These are phyloP conservation scores for Quadroppia sp. DNA, from an alignment of 2,888 invertebrate species.

Conservation along the genomic window DNA sequence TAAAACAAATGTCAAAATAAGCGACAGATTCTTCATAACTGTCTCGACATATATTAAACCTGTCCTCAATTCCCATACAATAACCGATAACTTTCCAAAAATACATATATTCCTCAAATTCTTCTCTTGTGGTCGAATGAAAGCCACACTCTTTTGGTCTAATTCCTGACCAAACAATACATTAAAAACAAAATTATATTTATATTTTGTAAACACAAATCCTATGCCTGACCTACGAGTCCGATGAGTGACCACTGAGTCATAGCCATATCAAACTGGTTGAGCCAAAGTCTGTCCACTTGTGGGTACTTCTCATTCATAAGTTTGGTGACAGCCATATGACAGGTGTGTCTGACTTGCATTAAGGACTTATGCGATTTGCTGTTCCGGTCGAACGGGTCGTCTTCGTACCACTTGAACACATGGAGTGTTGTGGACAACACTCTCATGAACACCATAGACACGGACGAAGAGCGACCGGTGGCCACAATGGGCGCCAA, in stretches of 20 bases:
- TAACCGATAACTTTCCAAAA: constrained; percentile 78
- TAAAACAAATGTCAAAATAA: constrained; percentile 41
- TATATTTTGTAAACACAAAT: too few species aligned
- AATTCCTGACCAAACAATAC: constrained; percentile 26
- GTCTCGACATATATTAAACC: constrained; percentile 45
- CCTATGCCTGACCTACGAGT: constrained; percentile 59
- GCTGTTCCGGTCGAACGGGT: constrained; percentile 41
- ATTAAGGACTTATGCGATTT: constrained; percentile 40
- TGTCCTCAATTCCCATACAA: constrained; percentile 74
- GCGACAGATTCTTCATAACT: constrained; percentile 42
- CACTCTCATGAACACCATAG: constrained; percentile 39
- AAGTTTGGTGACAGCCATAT: constrained; percentile 38
- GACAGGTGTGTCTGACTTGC: constrained; percentile 40
- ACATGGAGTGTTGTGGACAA: constrained; percentile 41
- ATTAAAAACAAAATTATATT: background rate
- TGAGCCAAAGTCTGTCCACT: constrained; percentile 56
- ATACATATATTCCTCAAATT: constrained; percentile 71
- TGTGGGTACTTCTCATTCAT: constrained; percentile 43
- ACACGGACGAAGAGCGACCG: constrained; percentile 38
- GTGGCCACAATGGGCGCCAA: constrained; percentile 40
- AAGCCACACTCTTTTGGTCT: constrained; percentile 43
- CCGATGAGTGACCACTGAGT: constrained; percentile 86
- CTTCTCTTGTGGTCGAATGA: constrained; percentile 54
- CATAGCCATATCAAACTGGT: constrained; percentile 78
- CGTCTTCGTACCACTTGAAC: constrained; percentile 41